Base-by-base conservation (phyloP, 2,113 vertebrate genomes). In the Eulacestoma nigropectus region DNA sequence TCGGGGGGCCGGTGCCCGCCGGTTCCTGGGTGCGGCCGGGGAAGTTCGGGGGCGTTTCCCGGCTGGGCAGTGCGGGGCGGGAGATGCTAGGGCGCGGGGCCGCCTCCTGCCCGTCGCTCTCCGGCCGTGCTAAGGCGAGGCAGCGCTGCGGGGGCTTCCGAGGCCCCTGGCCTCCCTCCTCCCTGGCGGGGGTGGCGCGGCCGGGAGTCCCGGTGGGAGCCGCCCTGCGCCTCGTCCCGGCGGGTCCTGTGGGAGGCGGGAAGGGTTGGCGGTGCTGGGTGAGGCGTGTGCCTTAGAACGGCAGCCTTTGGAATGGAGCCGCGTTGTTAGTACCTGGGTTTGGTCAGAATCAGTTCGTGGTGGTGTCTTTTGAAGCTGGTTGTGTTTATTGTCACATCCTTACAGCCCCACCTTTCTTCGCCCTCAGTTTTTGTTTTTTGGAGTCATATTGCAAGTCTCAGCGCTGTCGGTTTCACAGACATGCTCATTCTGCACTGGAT, bases 231-330 rank as follows among this genome's bases (percentile, higher is more conserved):
- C 52, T 39, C 21, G 13, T 46, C 42, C 47, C 52, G 35, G 21
- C 13, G 9, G 5, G 29, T 37, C 39, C 25, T 13, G 37, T 12
- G 50, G 44, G 44, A 9, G 25, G 44, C 2, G 25, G 57, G 56
- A 16, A 46, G 37, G 25, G 25, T 25, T 6, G 50, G 62, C 50
- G 14, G 29, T 9, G 20, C 53, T 6, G 50, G 32, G 13, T 6
- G 49, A 8, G 32, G 35, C 21, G 0, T 13, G 4, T 75, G 26
- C 12, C 21, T 3, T 8, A 3, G 32, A 26, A 8, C 1, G 7
- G 37, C 10, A 3, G 30, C n/a, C 16, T 3, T 5, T 12, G 68
- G 55, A 49, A 41, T 4, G 6, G 20, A 16, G 25, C 4, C 6
- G 14, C 5, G 8, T 6, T 18, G 33, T 13, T 16, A n/a, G 33